These are phyloP conservation scores for Tenthredo distinguenda DNA, from an alignment of 2,888 invertebrate genomes.

Conservation along the genomic window DNA sequence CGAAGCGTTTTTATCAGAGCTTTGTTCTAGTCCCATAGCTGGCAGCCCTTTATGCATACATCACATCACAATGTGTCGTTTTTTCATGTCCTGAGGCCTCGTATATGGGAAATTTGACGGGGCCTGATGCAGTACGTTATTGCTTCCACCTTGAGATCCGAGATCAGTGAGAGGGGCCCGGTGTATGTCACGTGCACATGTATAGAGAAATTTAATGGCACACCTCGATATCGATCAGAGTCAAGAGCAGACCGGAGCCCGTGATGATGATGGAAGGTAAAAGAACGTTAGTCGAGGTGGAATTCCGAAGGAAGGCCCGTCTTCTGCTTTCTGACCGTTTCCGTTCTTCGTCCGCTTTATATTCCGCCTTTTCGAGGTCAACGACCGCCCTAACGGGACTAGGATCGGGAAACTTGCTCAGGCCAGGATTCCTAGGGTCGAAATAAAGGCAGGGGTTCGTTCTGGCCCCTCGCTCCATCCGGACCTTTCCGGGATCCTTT, in stretches of 20 bases:
- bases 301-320: background rate
- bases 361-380: background rate
- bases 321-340: background rate
- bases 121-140: slow-evolving; percentile 1
- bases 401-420: background rate
- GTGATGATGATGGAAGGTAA: background rate
- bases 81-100: slow-evolving; percentile 64
- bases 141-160: slow-evolving; percentile 58
- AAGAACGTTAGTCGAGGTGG: too few species aligned
- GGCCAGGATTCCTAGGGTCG: slow-evolving; percentile 13
- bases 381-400: background rate
- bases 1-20: slow-evolving; percentile 72
- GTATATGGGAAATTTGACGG: background rate
- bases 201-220: background rate
- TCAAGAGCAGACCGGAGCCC: background rate
- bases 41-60: slow-evolving; percentile 68
- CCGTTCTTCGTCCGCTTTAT: background rate
- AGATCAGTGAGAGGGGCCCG: background rate
- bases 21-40: slow-evolving; percentile 74
- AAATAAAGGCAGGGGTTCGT: background rate
- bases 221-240: background rate
- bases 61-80: slow-evolving; percentile 75
- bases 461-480: background rate
- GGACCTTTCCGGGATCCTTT: background rate
- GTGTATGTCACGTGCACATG: too few species aligned